Percentiles rank a stretch among this genome's conserved stretches.
These are phyloP conservation scores for Zaprionus obscuricornis DNA, from an alignment of 2,888 invertebrate species.

Conservation along the genomic window DNA sequence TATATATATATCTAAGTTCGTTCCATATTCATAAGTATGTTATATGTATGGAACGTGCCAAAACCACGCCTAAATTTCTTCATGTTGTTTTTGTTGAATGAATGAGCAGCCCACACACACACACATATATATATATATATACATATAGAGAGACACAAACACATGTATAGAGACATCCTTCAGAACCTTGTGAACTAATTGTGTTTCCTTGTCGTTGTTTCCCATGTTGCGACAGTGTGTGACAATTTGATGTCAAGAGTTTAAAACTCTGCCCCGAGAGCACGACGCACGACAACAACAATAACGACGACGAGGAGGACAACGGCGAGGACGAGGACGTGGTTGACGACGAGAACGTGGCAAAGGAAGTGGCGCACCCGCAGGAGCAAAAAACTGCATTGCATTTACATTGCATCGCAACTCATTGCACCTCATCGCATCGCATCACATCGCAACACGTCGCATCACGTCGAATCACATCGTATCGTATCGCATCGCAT, in stretches of 20 bases:
- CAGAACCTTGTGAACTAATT: constrained; percentile 42
- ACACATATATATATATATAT: too few relatives aligned
- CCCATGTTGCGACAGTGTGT: constrained; percentile 49
- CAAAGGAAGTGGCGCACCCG: constrained; percentile 21
- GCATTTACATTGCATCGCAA: constrained; percentile 16
- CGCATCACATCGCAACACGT: constrained; percentile 10
- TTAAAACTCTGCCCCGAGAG: constrained; percentile 65
- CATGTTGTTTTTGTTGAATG: background rate
- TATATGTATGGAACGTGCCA: constrained; percentile 42
- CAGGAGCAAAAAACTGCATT: constrained; percentile 31
- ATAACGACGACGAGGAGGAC: constrained; percentile 18
- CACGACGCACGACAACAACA: constrained; percentile 46
- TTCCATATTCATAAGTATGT: constrained; percentile 11
- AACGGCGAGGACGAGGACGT: constrained; percentile 21
- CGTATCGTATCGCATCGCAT: too few relatives aligned
- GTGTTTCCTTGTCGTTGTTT: constrained; percentile 35
- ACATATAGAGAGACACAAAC: too few relatives aligned
- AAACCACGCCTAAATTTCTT: constrained; percentile 48
- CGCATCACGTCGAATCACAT: too few relatives aligned
- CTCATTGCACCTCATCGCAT: constrained; percentile 6
- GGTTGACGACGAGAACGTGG: constrained; percentile 18
- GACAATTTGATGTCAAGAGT: constrained; percentile 71
- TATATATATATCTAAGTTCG: constrained; percentile 14
- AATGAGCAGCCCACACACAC: constrained; percentile 15
- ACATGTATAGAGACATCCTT: too few relatives aligned